Conservation (phyloP, 2,113 vertebrate species). For the Nipponia nippon region DNA sequence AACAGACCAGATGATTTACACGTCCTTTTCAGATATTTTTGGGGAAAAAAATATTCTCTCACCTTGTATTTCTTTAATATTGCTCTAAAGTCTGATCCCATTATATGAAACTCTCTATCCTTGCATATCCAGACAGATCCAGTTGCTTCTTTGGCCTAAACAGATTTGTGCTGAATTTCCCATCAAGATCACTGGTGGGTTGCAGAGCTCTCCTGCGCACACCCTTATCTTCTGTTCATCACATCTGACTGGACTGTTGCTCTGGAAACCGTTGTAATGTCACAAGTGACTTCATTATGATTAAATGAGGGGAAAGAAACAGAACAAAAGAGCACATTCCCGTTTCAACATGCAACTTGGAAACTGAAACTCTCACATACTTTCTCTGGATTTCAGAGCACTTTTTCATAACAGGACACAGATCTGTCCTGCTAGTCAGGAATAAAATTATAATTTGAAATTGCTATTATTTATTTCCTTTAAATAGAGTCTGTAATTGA, state of each 20-base stretch:
- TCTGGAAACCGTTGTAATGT: constrained; percentile 41
- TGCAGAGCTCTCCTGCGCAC: neutral
- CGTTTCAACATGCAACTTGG: constrained; percentile 48
- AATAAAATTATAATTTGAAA: neutral
- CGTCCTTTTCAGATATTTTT: neutral
- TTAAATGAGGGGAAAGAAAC: constrained; percentile 61
- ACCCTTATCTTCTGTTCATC: constrained; percentile 52
- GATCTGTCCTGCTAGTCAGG: neutral
- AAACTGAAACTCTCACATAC: constrained; percentile 35
- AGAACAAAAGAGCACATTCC: constrained; percentile 62
- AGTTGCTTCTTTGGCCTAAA: neutral
- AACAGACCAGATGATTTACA: neutral
- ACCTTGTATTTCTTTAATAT: neutral
- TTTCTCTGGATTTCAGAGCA: neutral
- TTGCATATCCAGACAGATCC: neutral
- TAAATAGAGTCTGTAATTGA: neutral
- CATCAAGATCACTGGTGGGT: neutral
- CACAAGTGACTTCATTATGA: constrained; percentile 62
- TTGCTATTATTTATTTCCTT: neutral
- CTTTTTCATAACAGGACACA: neutral
- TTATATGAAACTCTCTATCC: neutral
- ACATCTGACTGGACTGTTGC: constrained; percentile 58
- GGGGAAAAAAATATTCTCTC: neutral
- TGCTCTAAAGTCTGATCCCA: neutral
- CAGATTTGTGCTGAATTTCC: neutral